These are phyloP conservation scores for Nephrocerus scutellatus DNA, from an alignment of 2,888 invertebrate genomes.

Conservation along the genomic window DNA sequence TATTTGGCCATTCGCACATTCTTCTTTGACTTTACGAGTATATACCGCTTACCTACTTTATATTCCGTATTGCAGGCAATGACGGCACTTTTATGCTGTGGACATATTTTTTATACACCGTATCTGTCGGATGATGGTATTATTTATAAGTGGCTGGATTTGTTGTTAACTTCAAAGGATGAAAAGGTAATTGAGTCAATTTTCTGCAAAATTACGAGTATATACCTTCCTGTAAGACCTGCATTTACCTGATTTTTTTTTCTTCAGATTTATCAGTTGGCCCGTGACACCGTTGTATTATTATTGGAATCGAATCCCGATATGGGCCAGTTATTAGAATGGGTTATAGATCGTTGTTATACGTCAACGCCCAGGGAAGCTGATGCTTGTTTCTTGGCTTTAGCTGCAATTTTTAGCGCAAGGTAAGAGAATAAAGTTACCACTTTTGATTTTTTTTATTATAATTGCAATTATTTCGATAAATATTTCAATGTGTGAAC, in stretches of 20 bases:
- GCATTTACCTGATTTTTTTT: conserved; percentile 20
- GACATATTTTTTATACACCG: conserved; percentile 83
- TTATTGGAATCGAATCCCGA: conserved; percentile 93
- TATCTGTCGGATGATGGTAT: conserved; percentile 85
- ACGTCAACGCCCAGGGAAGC: conserved; percentile 86
- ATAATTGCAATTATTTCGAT: neutral
- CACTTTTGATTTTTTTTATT: conserved; percentile 19
- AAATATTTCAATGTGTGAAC: too few relatives aligned
- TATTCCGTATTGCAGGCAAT: conserved; percentile 63
- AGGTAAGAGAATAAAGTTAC: conserved; percentile 54
- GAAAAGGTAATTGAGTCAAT: conserved; percentile 58
- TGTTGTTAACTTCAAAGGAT: conserved; percentile 79
- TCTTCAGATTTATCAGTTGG: conserved; percentile 77
- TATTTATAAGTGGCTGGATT: conserved; percentile 90
- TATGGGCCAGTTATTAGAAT: conserved; percentile 84
- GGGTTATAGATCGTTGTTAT: conserved; percentile 97
- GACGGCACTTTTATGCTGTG: conserved; percentile 92
- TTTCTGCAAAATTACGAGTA: too few relatives aligned
- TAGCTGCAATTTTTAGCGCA: conserved; percentile 94
- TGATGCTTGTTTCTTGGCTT: conserved; percentile 91
- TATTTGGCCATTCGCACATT: neutral
- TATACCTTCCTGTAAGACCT: too few relatives aligned
- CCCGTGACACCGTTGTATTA: conserved; percentile 87
- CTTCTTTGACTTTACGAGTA: neutral
- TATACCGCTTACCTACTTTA: neutral